These are phyloP conservation scores for Threskiornis aethiopicus DNA, from an alignment of 2,797 vertebrate species.

Conservation along the genomic window DNA sequence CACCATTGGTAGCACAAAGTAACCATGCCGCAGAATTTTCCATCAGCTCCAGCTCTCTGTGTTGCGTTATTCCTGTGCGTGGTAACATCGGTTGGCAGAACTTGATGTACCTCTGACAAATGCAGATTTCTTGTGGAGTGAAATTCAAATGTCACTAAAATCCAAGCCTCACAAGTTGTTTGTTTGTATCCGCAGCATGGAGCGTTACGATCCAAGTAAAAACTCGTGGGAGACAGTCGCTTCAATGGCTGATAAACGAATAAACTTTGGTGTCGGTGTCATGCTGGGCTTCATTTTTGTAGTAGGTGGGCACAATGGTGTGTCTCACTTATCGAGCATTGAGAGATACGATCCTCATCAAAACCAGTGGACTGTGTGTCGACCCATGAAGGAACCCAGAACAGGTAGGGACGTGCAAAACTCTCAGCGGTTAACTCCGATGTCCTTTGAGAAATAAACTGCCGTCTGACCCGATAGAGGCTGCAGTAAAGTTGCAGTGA, in stretches of 20 bases:
- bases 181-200: constrained; percentile 82
- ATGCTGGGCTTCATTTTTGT: constrained; percentile 99
- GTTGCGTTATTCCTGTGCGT: rapidly evolving
- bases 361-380: constrained; percentile 98
- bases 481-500: neutral
- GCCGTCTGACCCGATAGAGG: rapidly evolving
- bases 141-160: neutral
- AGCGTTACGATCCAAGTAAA: constrained; percentile 94
- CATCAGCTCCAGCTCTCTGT: neutral
- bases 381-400: constrained; percentile 95
- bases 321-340: constrained; percentile 95
- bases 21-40: rapidly evolving
- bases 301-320: constrained; percentile 96
- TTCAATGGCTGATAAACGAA: constrained; percentile 96
- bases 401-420: constrained; percentile 81
- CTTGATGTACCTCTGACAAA: neutral
- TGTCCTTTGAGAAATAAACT: rapidly evolving
- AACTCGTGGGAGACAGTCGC: constrained; percentile 97
- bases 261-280: constrained; percentile 96
- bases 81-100: neutral
- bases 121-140: neutral
- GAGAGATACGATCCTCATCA: constrained; percentile 97
- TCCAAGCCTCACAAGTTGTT: neutral
- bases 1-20: rapidly evolving
- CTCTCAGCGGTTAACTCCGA: rapidly evolving